A percentile compares a stretch with the other conserved stretches of the same genome.
Conservation (phyloP, 2,888 invertebrate genomes). For the Omphaloscelis lunosa region DNA sequence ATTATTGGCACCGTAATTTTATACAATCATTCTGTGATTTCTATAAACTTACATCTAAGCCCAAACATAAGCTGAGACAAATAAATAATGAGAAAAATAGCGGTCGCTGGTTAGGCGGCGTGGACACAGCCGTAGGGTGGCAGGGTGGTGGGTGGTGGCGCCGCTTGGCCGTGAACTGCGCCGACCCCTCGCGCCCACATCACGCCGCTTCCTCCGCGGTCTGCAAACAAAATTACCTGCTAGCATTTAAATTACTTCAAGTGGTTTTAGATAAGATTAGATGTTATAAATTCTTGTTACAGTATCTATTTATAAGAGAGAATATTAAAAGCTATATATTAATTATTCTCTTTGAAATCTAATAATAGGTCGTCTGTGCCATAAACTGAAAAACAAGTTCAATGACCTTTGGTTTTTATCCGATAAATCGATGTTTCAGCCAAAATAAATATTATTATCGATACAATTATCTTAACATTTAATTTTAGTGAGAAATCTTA, state of each 20-base stretch:
- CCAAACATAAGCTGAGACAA: constrained; percentile 29
- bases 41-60: constrained; percentile 2
- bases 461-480: constrained; percentile 4
- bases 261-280: constrained; percentile 20
- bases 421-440: constrained; percentile 7
- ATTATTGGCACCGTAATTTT: background rate
- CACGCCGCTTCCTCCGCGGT: constrained; percentile 60
- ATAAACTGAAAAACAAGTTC: constrained; percentile 31
- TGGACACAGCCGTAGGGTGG: constrained; percentile 68
- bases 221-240: constrained; percentile 64
- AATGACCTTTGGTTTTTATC: constrained; percentile 29
- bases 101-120: constrained; percentile 62
- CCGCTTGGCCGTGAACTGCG: constrained; percentile 86
- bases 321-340: background rate
- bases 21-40: background rate
- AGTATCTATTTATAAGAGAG: constrained; percentile 10
- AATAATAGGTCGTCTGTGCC: background rate
- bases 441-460: background rate
- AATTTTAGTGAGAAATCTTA: constrained; percentile 4
- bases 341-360: background rate
- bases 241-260: constrained; percentile 54
- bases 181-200: constrained; percentile 80
- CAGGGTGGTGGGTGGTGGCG: constrained; percentile 63
- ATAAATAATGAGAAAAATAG: too few relatives aligned
- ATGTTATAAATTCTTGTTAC: constrained; percentile 8